Percentiles rank a stretch among this genome's conserved stretches.
phyloP scores from a whole-genome alignment of 2,113 vertebrate genomes.

The Microcebus murinus region DNA sequence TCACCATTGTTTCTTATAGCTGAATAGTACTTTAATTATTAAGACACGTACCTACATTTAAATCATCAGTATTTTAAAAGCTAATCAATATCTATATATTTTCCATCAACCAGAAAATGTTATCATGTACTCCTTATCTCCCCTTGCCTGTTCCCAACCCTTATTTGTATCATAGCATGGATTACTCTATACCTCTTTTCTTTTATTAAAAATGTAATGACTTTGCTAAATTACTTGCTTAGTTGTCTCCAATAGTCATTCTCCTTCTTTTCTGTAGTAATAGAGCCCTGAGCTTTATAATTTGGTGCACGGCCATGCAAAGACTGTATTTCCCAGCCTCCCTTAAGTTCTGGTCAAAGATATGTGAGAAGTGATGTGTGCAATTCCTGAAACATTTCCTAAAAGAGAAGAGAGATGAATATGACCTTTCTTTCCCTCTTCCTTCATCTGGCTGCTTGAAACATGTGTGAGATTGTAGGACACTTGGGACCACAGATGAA shows the following conservation, averaged over 20 bases:
- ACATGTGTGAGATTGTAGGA: background rate
- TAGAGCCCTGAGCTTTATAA: background rate
- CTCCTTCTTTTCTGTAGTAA: background rate
- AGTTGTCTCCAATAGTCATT: background rate
- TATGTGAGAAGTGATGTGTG: background rate
- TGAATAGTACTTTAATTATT: background rate
- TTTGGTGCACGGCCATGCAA: background rate
- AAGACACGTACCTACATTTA: background rate
- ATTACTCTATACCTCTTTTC: background rate
- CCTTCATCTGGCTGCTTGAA: slow-evolving; percentile 7
- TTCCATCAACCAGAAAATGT: background rate
- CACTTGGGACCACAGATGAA: background rate
- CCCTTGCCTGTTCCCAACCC: background rate
- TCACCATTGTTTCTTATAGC: too few relatives aligned
- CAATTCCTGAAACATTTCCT: background rate
- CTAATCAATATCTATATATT: background rate
- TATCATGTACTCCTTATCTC: background rate
- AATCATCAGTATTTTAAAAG: background rate
- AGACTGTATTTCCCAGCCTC: background rate
- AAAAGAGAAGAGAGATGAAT: background rate
- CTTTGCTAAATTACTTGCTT: background rate
- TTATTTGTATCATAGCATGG: background rate
- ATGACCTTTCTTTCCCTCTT: background rate
- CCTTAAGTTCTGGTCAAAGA: background rate
- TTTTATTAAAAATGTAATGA: background rate